Conservation (phyloP, 2,113 vertebrate species). For the Corythaeola cristata region DNA sequence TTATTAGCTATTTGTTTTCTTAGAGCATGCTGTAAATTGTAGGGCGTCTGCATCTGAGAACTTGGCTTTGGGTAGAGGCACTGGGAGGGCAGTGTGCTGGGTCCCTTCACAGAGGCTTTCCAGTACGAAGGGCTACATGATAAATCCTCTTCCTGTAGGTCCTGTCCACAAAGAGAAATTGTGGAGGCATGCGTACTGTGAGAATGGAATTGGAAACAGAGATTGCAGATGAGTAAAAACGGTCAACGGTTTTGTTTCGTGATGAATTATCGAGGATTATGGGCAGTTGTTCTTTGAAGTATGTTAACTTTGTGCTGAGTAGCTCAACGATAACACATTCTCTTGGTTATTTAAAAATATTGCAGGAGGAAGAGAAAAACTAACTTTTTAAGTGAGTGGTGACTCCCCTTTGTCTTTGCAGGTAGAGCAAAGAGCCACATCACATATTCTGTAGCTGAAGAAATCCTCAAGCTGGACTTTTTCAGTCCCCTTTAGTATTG, state of each 20-base stretch:
- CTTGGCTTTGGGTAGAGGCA: background rate
- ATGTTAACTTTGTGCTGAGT: background rate
- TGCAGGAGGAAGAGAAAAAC: background rate
- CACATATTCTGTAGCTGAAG: background rate
- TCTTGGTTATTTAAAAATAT: background rate
- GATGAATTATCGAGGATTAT: background rate
- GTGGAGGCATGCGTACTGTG: background rate
- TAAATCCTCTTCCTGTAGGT: background rate
- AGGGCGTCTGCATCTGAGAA: background rate
- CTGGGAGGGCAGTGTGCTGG: rapidly evolving
- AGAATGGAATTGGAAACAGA: background rate
- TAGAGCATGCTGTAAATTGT: background rate
- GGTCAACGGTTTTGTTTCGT: background rate
- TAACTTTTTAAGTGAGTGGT: background rate
- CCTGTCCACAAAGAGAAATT: background rate
- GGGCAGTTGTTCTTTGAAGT: background rate
- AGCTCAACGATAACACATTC: background rate
- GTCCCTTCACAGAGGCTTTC: background rate
- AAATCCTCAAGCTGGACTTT: background rate
- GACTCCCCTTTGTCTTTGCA: background rate
- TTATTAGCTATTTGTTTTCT: background rate
- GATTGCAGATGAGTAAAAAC: background rate
- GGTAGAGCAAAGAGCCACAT: background rate
- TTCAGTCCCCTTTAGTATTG: background rate
- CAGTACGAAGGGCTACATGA: background rate